Evolutionary conservation across 2,113 vertebrate genomes (phyloP), one percentile per base, ranked within the genome.

Genomic region (Castor canadensis): DNA sequence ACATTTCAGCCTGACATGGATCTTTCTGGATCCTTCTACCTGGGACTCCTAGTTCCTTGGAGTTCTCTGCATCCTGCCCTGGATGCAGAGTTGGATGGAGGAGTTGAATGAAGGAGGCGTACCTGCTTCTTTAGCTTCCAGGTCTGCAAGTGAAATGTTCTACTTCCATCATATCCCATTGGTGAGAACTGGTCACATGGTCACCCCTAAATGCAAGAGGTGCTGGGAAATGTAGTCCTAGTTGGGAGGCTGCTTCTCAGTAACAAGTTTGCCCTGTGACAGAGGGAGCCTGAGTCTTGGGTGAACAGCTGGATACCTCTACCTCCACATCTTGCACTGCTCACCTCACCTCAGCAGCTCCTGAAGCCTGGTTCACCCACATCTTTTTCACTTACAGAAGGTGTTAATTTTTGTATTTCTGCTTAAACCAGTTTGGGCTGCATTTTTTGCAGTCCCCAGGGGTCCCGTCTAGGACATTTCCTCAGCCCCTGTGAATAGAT

Each of bases 161-260:
- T 13, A 35, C 49, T n/a, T 64, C 13, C 2, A 20, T 17, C 9
- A n/a, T 71, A 10, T 47, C 12, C 66, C 47, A 58, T 77, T 64
- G 43, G 71, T 87, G 19, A 45, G 54, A 64, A 58, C 15, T 7
- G 26, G 26, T 73, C 95, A 87, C 4, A 1, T 56, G 80, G 22
- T 20, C 49, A 49, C 5, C 26, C 3, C 47, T 45, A 45, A 72
- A 28, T 60, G 24, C 58, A 60, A 60, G 58, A 26, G 58, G 58
- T 60, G 6, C 76, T 96, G 89, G 95, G 81, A 90, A 84, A 77
- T 87, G 54, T 67, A 85, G 92, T 58, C 32, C 6, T 56, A 15
- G 88, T 43, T 32, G 5, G 49, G 10, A 24, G 9, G 52, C n/a
- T 3, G 7, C 67, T 76, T 60, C 66, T 28, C 3, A 2, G 62